Base-by-base conservation (phyloP, 2,113 vertebrate genomes). In the Dicaeum eximium region DNA sequence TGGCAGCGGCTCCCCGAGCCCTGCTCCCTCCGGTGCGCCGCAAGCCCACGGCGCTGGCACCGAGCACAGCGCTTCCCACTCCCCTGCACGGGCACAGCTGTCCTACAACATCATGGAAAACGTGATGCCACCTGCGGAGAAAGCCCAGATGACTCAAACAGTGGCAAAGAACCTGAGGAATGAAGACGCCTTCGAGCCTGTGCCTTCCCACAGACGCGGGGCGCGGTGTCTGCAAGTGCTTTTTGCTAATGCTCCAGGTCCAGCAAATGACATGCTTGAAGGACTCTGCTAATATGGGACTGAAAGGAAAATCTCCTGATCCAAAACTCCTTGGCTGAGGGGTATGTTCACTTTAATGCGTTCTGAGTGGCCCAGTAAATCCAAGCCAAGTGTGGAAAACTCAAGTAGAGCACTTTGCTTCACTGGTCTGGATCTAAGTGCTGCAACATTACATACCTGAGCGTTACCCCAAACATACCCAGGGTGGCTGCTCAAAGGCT, bases 21-120 rank as follows among this genome's bases (percentile, higher is more conserved):
- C 45, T 1, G 1, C 57, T 89, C 44, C 50, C 47, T 47, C 9
- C 82, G 2, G 22, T 3, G 23, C 35, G 0, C 30, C 1, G 53
- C 47, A 15, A n/a, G 64, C 45, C 45, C 38, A 3, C 25, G 13
- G 90, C 1, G 1, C 51, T 37, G 27, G 22, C 48, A 56, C n/a
- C 1, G 0, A 88, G 78, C 53, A 38, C 50, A 9, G 54, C 3
- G 3, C 62, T 85, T 80, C 9, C 60, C 8, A 0, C 24, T 48
- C 73, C 38, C 57, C 77, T 75, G 50, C 42, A 37, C 0, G 0
- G 22, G 30, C 31, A 35, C 48, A 82, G 57, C 72, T 69, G 78
- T 66, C 5, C 4, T 9, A 1, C 1, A 56, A 62, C 45, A 15
- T 15, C 23, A 54, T 21, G 42, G 86, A 64, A 94, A 91, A 57